Conservation (phyloP, 2,113 vertebrate genomes). For the Hemiprocne comata region DNA sequence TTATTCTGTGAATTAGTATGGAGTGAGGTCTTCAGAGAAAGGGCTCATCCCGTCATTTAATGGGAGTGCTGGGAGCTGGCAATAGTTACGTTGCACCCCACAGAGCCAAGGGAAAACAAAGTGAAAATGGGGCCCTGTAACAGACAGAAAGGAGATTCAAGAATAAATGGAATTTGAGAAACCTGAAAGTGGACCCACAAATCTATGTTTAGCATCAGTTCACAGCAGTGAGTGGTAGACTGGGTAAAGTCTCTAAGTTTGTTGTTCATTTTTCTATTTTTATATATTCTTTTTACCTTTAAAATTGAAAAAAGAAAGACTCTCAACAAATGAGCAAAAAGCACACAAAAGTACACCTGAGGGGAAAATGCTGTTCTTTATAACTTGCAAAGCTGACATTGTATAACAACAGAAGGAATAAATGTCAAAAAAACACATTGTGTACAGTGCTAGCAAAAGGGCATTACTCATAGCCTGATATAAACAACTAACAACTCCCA, state of each 20-base stretch:
- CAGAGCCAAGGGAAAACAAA: not conserved
- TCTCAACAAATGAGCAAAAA: not conserved
- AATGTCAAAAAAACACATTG: not conserved
- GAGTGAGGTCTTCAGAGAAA: not conserved
- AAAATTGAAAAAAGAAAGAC: not conserved
- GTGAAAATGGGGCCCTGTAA: not conserved
- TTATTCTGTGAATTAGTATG: not conserved
- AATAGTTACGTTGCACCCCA: not conserved
- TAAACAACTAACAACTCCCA: constrained; percentile 66
- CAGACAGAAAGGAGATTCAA: not conserved
- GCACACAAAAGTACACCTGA: constrained; percentile 7
- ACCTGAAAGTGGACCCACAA: not conserved
- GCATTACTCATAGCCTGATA: constrained; percentile 42
- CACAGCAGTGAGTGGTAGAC: not conserved
- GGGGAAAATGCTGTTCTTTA: not conserved
- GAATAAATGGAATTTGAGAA: not conserved
- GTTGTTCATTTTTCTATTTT: not conserved
- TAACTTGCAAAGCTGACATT: constrained; percentile 15
- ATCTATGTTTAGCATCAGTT: not conserved
- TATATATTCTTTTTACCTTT: not conserved
- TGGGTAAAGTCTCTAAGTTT: not conserved
- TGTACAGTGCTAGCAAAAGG: constrained; percentile 34
- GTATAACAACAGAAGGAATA: constrained; percentile 38
- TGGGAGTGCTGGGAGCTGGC: not conserved
- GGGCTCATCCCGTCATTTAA: not conserved